Conservation (phyloP, 1,140 invertebrate genomes). For the Chrysopa pallens region DNA sequence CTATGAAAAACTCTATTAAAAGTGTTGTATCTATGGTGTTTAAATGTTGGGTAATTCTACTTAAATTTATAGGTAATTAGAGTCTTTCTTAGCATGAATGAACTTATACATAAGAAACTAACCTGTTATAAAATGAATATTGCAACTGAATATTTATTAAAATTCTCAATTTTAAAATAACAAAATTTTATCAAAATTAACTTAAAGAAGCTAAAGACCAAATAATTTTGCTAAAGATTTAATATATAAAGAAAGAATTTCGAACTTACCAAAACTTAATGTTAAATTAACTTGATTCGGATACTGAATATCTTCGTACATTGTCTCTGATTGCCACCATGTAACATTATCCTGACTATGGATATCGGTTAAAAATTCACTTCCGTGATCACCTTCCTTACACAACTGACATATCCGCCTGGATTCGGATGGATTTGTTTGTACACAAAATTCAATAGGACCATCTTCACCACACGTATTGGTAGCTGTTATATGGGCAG, state of each 20-base stretch:
- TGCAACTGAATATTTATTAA: too few species aligned
- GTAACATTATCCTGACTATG: constrained; percentile 77
- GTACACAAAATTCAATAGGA: constrained; percentile 71
- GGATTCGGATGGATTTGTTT: constrained; percentile 45
- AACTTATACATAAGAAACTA: too few species aligned
- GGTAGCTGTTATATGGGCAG: constrained; percentile 70
- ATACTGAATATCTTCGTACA: constrained; percentile 81
- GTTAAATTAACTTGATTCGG: constrained; percentile 87
- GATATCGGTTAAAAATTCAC: constrained; percentile 76
- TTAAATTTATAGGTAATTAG: too few species aligned
- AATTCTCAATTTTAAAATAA: too few species aligned
- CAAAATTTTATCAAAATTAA: too few species aligned
- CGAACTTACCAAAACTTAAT: constrained; percentile 58
- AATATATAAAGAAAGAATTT: background rate
- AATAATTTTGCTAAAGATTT: background rate
- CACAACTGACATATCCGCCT: constrained; percentile 46
- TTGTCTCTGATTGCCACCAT: constrained; percentile 98
- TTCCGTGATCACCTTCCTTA: constrained; percentile 44
- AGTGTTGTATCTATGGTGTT: too few species aligned
- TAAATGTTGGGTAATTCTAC: too few species aligned
- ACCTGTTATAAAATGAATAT: too few species aligned
- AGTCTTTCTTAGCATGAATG: too few species aligned
- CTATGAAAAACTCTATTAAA: too few species aligned
- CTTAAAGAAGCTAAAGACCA: too few species aligned
- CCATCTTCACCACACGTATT: constrained; percentile 82